Evolutionary conservation across 2,797 vertebrate species (phyloP), one percentile per base, ranked within the genome.

Genomic region (Pampus argenteus): DNA sequence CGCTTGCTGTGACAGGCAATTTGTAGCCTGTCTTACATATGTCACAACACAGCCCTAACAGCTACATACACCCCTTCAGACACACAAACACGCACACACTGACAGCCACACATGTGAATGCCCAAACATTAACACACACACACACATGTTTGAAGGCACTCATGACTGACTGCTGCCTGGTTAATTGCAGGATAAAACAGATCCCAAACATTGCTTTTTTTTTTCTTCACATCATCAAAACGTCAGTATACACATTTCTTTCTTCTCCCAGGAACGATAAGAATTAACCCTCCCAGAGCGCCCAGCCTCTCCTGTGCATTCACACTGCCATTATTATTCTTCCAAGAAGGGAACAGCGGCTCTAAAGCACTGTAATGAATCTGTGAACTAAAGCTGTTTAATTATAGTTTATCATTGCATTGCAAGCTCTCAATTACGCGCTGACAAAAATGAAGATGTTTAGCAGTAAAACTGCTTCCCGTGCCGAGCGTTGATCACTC

Each of bases 351-450:
- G 62, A 71, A 38, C 36, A 23, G 59, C 9, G 26, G 75, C 71
- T 79, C 84, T 69, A 71, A 76, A 84, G 66, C 76, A 81, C 68
- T 66, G 72, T 88, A 90, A 90, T 92, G 87, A 90, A 91, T 86
- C 82, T 85, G 75, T 67, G 86, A 90, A 87, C 89, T 86, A 81
- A 81, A 91, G 82, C 52, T n/a, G 52, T 86, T 87, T 94, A 93
- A 93, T 94, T 89, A 89, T 82, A 89, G 91, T 74, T 90, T 90
- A 91, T 91, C 88, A 59, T 85, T 77, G 45, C 58, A 69, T 88
- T 77, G 81, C 73, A 88, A 90, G 79, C 79, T 78, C 71, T 82
- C 82, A 92, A 92, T 92, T 91, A 92, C 64, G 29, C 73, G 44
- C 67, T 0, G 72, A 66, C 51, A 76, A 86, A 91, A 93, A 91